A percentile compares a stretch with the other conserved stretches of the same genome.
These are phyloP conservation scores for Synergus gifuensis DNA, from an alignment of 2,888 invertebrate genomes.

Conservation along the genomic window DNA sequence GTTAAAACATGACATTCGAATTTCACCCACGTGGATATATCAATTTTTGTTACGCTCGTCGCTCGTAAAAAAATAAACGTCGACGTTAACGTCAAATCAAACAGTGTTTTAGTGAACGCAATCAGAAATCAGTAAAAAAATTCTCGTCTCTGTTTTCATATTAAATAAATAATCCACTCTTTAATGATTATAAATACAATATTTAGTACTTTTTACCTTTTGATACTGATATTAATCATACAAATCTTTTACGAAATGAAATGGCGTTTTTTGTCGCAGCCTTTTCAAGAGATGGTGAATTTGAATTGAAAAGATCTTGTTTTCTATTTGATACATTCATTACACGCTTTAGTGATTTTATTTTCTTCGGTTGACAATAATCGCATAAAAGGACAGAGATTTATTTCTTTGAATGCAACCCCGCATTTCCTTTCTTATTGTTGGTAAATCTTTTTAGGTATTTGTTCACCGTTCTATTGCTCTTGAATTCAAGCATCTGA, in stretches of 20 bases:
- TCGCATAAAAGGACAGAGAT: neutral
- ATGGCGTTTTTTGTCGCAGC: neutral
- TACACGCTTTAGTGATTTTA: neutral
- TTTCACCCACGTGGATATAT: constrained; percentile 18
- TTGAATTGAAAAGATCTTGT: neutral
- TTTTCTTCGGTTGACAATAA: neutral
- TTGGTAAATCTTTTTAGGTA: constrained; percentile 21
- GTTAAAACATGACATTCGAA: constrained; percentile 21
- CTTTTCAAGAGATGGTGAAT: neutral
- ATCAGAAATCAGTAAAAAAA: neutral
- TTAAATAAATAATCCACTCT: neutral
- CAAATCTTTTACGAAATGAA: neutral
- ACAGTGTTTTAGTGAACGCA: neutral
- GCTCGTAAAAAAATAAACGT: constrained; percentile 18
- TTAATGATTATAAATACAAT: neutral
- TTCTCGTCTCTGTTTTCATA: neutral
- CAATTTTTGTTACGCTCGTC: constrained; percentile 11
- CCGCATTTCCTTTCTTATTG: neutral
- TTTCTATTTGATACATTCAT: too few relatives aligned
- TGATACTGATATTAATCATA: too few relatives aligned
- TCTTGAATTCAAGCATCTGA: neutral
- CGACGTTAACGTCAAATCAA: neutral
- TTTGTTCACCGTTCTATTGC: neutral
- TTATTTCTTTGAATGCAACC: constrained; percentile 24
- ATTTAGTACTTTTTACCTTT: neutral